Base-by-base conservation (phyloP, 1,140 invertebrate species). In the Myzus persicae region DNA sequence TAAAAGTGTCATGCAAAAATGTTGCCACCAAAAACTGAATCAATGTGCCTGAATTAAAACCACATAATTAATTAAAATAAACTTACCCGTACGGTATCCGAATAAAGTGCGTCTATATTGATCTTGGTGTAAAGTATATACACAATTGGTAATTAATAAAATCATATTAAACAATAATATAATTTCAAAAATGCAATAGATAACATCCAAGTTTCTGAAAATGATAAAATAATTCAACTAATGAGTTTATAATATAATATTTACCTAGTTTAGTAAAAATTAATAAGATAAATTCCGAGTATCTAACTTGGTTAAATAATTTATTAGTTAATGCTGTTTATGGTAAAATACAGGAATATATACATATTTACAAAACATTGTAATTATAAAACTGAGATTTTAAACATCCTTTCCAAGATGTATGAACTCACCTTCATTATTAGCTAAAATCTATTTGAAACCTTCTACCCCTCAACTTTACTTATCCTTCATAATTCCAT, bases 111-210 rank as follows among this genome's bases (percentile, higher is more conserved):
- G 42, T 40, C 38, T 67, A 42, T 31, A 14, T 90, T 90, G 51
- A 59, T 90, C 38, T 90, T 90, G 38, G 18, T 42, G 31, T 90
- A 67, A 59, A 42, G 54, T 51, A 59, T 54, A 40, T 18, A 40
- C 1, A n/a, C 22, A 1, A 9, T 90, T 90, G 22, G 59, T 20
- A 90, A 22, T 89, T 89, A 24, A 54, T 24, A 9, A 59, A 90
- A 90, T n/a, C 89, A 90, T 90, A 90, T 90, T 90, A 59, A 90
- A 90, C 38, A 67, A 40, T 38, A 11, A 87, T 90, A 90, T 22
- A 90, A 59, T 59, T 42, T 90, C 20, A 90, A 90, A 24, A 44
- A 26, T 4, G 59, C 51, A 67, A n/a, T 42, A 42, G 6, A 20
- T 22, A 42, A 67, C 40, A 90, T 90, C 67, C 54, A 67, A 90